Conservation (phyloP, 2,888 invertebrate species). For the Cheilosia scutellata region DNA sequence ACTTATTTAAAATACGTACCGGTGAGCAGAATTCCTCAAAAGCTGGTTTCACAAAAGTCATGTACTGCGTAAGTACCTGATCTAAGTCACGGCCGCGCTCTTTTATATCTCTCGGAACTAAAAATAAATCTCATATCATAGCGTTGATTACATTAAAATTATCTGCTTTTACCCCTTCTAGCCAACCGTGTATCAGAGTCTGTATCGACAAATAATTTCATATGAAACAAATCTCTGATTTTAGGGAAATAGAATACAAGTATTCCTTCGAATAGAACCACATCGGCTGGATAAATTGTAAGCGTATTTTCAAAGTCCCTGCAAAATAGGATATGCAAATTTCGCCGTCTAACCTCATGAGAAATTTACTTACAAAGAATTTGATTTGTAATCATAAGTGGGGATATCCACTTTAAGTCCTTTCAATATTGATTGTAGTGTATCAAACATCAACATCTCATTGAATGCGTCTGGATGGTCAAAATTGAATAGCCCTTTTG, state of each 20-base stretch:
- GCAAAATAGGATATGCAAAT: background rate
- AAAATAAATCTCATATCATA: conserved; percentile 77
- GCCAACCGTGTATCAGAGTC: conserved; percentile 99
- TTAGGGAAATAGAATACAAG: conserved; percentile 98
- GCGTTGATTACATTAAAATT: background rate
- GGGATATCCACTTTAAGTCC: conserved; percentile 96
- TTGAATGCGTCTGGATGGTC: conserved; percentile 99
- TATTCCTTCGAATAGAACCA: conserved; percentile 98
- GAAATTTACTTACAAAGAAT: conserved; percentile 89
- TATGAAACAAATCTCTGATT: conserved; percentile 97
- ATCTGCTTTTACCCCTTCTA: conserved; percentile 90
- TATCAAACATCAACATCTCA: conserved; percentile 92
- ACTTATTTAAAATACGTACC: conserved; percentile 85
- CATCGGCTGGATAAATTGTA: conserved; percentile 97
- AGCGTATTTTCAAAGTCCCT: conserved; percentile 88
- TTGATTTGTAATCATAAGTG: conserved; percentile 96
- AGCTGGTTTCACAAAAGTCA: conserved; percentile 99
- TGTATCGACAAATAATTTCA: conserved; percentile 99
- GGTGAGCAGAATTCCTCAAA: conserved; percentile 99
- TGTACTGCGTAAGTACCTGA: conserved; percentile 97
- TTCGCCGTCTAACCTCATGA: background rate
- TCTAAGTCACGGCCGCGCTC: conserved; percentile 97
- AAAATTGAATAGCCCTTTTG: conserved; percentile 97
- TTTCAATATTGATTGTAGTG: conserved; percentile 91
- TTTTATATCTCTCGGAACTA: conserved; percentile 97